Conservation (phyloP, 2,797 vertebrate genomes). For the Gymnopithys bicolor region DNA sequence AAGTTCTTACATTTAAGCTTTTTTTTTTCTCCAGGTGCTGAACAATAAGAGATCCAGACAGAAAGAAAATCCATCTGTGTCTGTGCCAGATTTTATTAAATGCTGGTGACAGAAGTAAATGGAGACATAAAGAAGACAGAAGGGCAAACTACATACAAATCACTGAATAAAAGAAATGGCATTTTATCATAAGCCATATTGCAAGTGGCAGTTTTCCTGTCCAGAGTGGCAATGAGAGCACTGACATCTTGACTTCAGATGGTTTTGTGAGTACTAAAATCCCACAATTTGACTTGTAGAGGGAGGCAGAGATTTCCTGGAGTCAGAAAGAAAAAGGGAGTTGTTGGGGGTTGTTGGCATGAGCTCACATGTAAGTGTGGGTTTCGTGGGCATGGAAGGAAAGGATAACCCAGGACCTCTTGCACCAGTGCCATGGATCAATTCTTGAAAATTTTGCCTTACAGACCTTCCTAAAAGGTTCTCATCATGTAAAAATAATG, state of each 20-base stretch:
- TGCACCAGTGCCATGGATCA: neutral
- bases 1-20: neutral
- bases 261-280: neutral
- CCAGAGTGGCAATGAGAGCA: neutral
- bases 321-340: neutral
- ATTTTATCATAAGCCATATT: neutral
- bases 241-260: neutral
- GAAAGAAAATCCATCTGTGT: neutral
- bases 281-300: neutral
- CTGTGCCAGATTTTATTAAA: neutral
- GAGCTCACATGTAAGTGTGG: neutral
- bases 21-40: conserved; percentile 19
- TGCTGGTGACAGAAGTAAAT: neutral
- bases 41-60: neutral
- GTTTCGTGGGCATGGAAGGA: neutral
- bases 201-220: neutral
- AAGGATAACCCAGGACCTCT: neutral
- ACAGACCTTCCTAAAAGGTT: neutral
- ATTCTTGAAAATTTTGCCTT: neutral
- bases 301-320: neutral
- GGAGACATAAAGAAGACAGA: neutral
- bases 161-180: neutral
- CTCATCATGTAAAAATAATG: neutral
- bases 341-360: neutral
- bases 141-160: neutral